These are phyloP conservation scores for Lithophane ornitopus DNA, from an alignment of 2,888 invertebrate genomes.

Conservation along the genomic window DNA sequence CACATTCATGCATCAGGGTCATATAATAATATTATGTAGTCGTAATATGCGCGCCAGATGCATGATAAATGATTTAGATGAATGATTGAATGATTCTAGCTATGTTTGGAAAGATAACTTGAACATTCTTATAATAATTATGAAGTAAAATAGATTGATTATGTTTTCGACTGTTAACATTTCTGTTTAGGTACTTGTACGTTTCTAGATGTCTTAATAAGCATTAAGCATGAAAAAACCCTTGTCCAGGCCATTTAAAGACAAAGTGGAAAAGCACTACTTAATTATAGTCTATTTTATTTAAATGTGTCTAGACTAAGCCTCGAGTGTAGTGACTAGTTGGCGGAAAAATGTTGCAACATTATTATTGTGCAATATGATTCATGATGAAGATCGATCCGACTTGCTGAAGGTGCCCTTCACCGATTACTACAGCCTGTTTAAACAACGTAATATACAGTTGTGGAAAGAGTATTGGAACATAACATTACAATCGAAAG, in stretches of 20 bases:
- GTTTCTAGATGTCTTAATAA: constrained; percentile 6
- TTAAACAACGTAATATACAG: no score
- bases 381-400: no score
- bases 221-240: not conserved
- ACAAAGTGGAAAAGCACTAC: not conserved
- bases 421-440: no score
- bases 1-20: not conserved
- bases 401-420: no score
- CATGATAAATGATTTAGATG: not conserved
- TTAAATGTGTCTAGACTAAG: not conserved
- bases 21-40: not conserved
- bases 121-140: not conserved
- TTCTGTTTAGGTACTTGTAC: not conserved
- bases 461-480: no score
- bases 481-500: no score
- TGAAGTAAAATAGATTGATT: not conserved
- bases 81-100: not conserved
- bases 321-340: not conserved
- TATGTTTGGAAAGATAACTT: not conserved
- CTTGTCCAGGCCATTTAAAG: constrained; percentile 21
- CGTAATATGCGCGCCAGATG: not conserved
- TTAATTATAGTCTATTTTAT: constrained; percentile 6
- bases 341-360: not conserved
- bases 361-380: not conserved
- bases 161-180: not conserved